These are phyloP conservation scores for Plusia festucae DNA, from an alignment of 2,888 invertebrate genomes.

Conservation along the genomic window DNA sequence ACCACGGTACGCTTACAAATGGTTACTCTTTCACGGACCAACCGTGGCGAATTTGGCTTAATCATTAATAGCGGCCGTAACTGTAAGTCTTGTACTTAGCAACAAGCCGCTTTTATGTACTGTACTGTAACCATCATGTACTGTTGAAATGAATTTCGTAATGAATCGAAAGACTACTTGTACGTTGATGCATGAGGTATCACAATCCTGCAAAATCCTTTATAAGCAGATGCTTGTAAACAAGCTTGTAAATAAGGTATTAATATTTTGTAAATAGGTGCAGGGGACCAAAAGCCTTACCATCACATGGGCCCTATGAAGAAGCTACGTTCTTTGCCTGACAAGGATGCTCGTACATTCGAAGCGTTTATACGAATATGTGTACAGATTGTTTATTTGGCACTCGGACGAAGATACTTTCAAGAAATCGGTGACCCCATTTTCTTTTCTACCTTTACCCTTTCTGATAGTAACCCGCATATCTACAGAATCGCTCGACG, in stretches of 20 bases:
- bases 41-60: too few relatives aligned
- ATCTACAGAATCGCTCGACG: too few relatives aligned
- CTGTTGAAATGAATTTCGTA: too few relatives aligned
- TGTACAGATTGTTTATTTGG: slow-evolving; percentile 90
- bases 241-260: too few relatives aligned
- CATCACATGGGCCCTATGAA: slow-evolving; percentile 90
- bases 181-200: too few relatives aligned
- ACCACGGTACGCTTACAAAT: too few relatives aligned
- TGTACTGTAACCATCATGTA: too few relatives aligned
- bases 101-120: too few relatives aligned
- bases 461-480: neutral
- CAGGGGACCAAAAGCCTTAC: slow-evolving; percentile 84
- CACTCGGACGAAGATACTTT: slow-evolving; percentile 88
- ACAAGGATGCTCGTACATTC: slow-evolving; percentile 89
- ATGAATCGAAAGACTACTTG: too few relatives aligned
- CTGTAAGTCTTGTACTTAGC: too few relatives aligned
- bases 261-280: slow-evolving; percentile 67
- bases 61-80: too few relatives aligned
- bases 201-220: neutral
- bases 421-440: slow-evolving; percentile 88
- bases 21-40: too few relatives aligned
- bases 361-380: slow-evolving; percentile 89
- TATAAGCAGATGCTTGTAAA: neutral
- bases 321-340: slow-evolving; percentile 88
- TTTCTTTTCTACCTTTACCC: neutral